Conservation (phyloP, 2,797 vertebrate species). For the Tokudaia muenninki region DNA sequence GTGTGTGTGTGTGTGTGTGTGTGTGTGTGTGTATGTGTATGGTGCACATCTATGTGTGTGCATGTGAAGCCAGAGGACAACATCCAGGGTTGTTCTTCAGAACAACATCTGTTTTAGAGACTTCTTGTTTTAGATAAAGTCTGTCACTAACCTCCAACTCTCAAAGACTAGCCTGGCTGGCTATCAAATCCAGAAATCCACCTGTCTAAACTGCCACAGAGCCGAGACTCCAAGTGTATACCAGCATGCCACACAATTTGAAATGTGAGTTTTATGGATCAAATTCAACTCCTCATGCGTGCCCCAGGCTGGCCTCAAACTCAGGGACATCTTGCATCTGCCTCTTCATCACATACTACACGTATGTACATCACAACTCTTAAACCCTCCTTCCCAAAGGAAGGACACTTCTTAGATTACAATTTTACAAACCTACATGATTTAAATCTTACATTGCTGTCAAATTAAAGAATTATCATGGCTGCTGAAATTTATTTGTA, state of each 20-base stretch:
- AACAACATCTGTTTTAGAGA: background rate
- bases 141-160: background rate
- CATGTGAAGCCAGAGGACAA: background rate
- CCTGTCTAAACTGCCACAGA: background rate
- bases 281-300: background rate
- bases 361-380: background rate
- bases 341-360: background rate
- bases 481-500: background rate
- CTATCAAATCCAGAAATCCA: background rate
- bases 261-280: background rate
- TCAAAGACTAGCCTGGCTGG: background rate
- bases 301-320: background rate
- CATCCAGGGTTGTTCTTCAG: background rate
- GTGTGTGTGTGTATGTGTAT: background rate
- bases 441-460: background rate
- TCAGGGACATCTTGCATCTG: no score
- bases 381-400: background rate
- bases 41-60: background rate
- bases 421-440: background rate
- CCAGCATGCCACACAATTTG: background rate
- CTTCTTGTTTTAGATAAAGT: background rate
- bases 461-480: slow-evolving; percentile 14
- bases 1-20: background rate
- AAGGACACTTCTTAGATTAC: background rate
- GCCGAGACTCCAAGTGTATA: background rate